These are phyloP conservation scores for Pseudococcus viburni DNA, from an alignment of 2,888 invertebrate genomes.

Conservation along the genomic window DNA sequence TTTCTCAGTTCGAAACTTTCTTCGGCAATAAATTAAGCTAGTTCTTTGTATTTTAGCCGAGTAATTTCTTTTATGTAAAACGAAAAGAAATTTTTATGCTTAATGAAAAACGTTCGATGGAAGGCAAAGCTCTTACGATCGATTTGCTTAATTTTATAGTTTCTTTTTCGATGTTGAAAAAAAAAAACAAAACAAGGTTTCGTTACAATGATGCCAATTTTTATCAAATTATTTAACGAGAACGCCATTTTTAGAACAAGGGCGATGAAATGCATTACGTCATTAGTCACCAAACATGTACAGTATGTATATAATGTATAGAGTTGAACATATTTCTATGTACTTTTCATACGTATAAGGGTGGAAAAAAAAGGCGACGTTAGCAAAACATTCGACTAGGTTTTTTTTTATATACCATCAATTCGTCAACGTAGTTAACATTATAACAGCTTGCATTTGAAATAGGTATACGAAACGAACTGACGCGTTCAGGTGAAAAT, in stretches of 20 bases:
- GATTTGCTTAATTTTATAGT: constrained; percentile 30
- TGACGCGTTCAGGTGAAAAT: constrained; percentile 29
- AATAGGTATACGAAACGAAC: background rate
- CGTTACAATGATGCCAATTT: background rate
- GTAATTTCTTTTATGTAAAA: constrained; percentile 50
- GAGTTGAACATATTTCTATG: too few species aligned
- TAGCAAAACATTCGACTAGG: background rate
- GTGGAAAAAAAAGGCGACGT: background rate
- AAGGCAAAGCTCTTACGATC: background rate
- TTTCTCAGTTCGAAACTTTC: constrained; percentile 48
- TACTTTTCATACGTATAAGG: too few species aligned
- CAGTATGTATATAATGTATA: too few species aligned
- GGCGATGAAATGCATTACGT: too few species aligned
- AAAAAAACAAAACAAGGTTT: background rate
- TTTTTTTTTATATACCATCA: background rate
- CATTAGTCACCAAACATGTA: too few species aligned
- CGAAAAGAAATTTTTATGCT: background rate
- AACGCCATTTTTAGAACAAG: too few species aligned
- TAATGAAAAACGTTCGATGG: constrained; percentile 12
- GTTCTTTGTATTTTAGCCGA: constrained; percentile 36
- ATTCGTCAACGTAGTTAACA: constrained; percentile 15
- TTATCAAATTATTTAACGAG: background rate
- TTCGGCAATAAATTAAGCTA: constrained; percentile 50
- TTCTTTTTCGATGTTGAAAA: too few species aligned
- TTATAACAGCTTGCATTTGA: constrained; percentile 25